Conservation (phyloP, 1,140 invertebrate genomes). For the Philopotamus ludificatus region DNA sequence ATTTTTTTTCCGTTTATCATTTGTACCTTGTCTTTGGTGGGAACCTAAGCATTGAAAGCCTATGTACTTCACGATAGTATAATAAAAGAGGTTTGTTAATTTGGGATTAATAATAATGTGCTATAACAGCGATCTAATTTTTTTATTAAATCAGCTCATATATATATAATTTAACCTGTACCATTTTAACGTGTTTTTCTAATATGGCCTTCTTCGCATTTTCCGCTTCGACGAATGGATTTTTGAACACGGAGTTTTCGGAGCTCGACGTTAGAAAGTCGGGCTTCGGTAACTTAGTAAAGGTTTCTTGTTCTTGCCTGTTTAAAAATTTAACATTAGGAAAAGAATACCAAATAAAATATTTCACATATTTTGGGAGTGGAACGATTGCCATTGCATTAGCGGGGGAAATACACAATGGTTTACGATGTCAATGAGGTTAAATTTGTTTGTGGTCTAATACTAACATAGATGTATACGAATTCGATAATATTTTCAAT, state of each 20-base stretch:
- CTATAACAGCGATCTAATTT: not conserved
- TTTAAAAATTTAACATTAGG: too few species aligned
- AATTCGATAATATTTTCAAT: too few species aligned
- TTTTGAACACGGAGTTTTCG: constrained; percentile 72
- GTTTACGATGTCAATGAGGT: too few species aligned
- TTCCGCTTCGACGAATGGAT: constrained; percentile 88
- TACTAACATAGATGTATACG: too few species aligned
- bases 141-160: not conserved
- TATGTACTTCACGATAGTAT: constrained; percentile 58
- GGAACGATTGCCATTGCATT: too few species aligned
- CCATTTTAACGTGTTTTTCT: constrained; percentile 94
- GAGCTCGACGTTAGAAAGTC: constrained; percentile 45
- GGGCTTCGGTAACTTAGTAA: constrained; percentile 52
- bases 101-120: not conserved
- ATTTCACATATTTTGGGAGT: too few species aligned
- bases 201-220: constrained; percentile 81
- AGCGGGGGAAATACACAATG: too few species aligned
- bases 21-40: constrained; percentile 68
- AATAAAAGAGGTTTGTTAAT: constrained; percentile 28
- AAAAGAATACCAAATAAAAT: too few species aligned
- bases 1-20: constrained; percentile 86
- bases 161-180: constrained; percentile 46
- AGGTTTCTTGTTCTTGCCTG: too few species aligned
- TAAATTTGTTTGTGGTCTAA: too few species aligned
- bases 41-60: constrained; percentile 58